Evolutionary conservation across 2,888 invertebrate genomes (phyloP).

Genomic region (Ferdinandea cuprea): DNA sequence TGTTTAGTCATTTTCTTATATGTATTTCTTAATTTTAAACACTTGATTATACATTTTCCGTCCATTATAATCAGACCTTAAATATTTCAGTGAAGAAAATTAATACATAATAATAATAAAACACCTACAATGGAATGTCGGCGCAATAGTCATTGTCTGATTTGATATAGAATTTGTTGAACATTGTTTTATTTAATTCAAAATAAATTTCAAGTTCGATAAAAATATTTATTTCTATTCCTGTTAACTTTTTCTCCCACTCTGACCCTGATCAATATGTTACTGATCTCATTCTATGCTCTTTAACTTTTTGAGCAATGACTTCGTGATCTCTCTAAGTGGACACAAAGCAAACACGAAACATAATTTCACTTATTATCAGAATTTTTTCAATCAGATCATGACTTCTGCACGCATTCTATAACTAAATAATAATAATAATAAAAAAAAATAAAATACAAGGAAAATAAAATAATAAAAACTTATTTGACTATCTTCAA

Average conservation of each 20-base stretch:
- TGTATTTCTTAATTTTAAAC: constrained; percentile 19
- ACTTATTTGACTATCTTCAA: constrained; percentile 61
- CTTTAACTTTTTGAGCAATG: no score
- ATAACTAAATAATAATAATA: constrained; percentile 38
- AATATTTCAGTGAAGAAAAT: constrained; percentile 74
- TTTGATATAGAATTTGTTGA: constrained; percentile 59
- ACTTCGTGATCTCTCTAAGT: no score
- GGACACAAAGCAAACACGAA: neutral
- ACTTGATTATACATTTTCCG: constrained; percentile 78
- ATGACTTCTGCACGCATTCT: constrained; percentile 39
- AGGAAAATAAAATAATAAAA: constrained; percentile 40
- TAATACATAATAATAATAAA: constrained; percentile 19
- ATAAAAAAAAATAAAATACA: no score
- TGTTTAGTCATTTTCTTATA: constrained; percentile 10
- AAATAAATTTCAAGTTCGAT: no score
- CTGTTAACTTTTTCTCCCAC: no score
- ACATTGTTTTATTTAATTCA: neutral
- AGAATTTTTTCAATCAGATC: constrained; percentile 52
- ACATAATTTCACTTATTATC: neutral
- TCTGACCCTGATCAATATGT: no score
- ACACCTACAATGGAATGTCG: constrained; percentile 27
- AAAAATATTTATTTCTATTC: no score
- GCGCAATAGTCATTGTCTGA: constrained; percentile 72
- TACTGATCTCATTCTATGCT: no score
- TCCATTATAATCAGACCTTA: constrained; percentile 83